Conservation (phyloP, 1,140 invertebrate species). For the Drosophila orena region DNA sequence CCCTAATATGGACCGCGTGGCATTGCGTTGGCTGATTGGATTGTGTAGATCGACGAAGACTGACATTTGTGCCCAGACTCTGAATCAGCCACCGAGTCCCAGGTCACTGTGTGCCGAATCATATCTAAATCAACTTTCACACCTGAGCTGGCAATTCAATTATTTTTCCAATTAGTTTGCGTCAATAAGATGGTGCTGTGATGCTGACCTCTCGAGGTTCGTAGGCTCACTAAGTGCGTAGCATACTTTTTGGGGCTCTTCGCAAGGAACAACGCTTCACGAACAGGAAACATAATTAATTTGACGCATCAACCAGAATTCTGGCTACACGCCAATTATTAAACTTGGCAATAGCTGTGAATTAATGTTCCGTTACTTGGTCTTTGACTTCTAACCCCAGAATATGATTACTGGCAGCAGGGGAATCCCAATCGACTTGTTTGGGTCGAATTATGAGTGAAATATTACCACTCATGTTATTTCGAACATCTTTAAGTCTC, state of each 20-base stretch:
- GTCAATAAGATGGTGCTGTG: slow-evolving; percentile 5
- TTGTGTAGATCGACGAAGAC: slow-evolving; percentile 17
- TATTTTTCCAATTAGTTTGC: slow-evolving; percentile 60
- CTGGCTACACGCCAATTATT: slow-evolving; percentile 39
- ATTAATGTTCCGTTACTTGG: slow-evolving; percentile 5
- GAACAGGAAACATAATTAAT: slow-evolving; percentile 44
- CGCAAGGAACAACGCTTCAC: slow-evolving; percentile 5
- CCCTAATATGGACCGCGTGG: slow-evolving; percentile 17
- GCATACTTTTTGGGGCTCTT: slow-evolving; percentile 42
- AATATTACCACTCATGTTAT: slow-evolving; percentile 49
- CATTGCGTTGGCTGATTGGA: slow-evolving; percentile 25
- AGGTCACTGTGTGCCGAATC: slow-evolving; percentile 5
- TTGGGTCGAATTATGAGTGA: slow-evolving; percentile 56
- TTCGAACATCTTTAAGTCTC: slow-evolving; percentile 33
- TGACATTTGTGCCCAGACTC: slow-evolving; percentile 2
- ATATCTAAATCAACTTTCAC: slow-evolving; percentile 53
- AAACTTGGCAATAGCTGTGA: slow-evolving; percentile 20
- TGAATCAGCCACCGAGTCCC: neutral
- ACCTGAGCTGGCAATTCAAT: slow-evolving; percentile 67
- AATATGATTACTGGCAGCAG: slow-evolving; percentile 15
- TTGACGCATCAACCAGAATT: slow-evolving; percentile 18
- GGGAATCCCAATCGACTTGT: slow-evolving; percentile 40
- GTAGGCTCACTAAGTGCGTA: neutral
- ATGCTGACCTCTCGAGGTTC: neutral
- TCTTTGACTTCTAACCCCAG: slow-evolving; percentile 15